Conservation (phyloP, 2,113 vertebrate genomes). For the Casuarius casuarius region DNA sequence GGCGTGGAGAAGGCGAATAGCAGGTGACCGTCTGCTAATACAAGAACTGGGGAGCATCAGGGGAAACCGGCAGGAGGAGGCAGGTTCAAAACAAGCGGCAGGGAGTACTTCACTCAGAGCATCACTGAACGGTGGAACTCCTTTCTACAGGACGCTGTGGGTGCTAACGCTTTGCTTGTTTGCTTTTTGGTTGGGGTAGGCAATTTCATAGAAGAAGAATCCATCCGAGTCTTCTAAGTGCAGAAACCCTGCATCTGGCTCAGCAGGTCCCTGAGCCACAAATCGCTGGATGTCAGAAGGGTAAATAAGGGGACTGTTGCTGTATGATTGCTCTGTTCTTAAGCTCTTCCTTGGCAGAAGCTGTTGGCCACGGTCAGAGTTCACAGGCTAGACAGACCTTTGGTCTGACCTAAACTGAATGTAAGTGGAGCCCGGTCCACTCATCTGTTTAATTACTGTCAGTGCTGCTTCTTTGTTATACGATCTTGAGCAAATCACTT, state of each 20-base stretch:
- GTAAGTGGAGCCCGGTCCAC: not conserved
- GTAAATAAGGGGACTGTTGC: rapidly evolving
- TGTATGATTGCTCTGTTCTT: not conserved
- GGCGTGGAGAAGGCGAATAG: not conserved
- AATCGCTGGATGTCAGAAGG: not conserved
- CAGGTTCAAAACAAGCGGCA: not conserved
- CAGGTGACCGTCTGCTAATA: not conserved
- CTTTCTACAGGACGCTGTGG: not conserved
- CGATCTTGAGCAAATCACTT: not conserved
- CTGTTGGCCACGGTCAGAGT: not conserved
- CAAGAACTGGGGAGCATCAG: not conserved
- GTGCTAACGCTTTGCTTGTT: not conserved
- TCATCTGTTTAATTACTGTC: not conserved
- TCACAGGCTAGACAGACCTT: not conserved
- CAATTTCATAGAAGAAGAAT: not conserved
- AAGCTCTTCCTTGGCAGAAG: not conserved
- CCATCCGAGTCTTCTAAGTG: not conserved
- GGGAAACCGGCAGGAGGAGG: not conserved
- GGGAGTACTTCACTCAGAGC: rapidly evolving
- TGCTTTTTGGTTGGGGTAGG: not conserved
- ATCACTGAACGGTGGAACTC: rapidly evolving
- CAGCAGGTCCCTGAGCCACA: not conserved
- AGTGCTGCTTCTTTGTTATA: not conserved
- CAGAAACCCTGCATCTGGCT: not conserved
- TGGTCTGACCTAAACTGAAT: not conserved